phyloP scores from a whole-genome alignment of 1,140 invertebrate genomes.

The Caligus rogercresseyi region DNA sequence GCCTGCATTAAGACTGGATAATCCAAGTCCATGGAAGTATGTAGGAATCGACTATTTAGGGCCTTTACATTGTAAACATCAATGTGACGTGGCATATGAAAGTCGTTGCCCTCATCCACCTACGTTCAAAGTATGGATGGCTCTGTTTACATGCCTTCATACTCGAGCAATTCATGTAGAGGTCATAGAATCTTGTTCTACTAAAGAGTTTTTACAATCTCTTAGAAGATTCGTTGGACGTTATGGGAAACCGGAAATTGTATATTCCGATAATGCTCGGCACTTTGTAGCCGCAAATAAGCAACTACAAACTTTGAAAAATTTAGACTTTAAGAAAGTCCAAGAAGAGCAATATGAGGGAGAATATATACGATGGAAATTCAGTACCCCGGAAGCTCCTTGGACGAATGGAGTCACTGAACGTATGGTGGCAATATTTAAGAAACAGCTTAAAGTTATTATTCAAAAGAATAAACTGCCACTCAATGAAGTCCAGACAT shows the following conservation, averaged over 20 bases:
- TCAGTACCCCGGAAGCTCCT: slow-evolving; percentile 2
- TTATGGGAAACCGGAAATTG: neutral
- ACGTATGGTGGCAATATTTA: neutral
- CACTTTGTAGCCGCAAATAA: neutral
- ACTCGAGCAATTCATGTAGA: too few relatives aligned
- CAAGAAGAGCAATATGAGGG: neutral
- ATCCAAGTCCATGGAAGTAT: too few relatives aligned
- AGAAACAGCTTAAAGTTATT: neutral
- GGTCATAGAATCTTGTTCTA: too few relatives aligned
- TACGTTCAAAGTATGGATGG: too few relatives aligned
- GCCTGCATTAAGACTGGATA: too few relatives aligned
- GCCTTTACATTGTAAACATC: too few relatives aligned
- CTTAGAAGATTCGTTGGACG: neutral
- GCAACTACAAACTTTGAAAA: neutral
- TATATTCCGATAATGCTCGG: slow-evolving; percentile 3
- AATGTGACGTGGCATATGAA: too few relatives aligned
- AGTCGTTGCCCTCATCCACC: too few relatives aligned
- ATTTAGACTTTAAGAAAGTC: neutral
- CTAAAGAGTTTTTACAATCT: slow-evolving; percentile 3
- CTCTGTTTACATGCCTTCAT: too few relatives aligned
- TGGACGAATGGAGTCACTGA: slow-evolving; percentile 9
- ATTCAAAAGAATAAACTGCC: neutral
- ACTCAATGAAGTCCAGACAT: neutral
- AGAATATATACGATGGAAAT: neutral
- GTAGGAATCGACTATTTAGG: too few relatives aligned